A percentile compares a stretch with the other conserved stretches of the same genome.
phyloP scores from a whole-genome alignment of 1,140 invertebrate genomes.

The Diploscapter pachys region DNA sequence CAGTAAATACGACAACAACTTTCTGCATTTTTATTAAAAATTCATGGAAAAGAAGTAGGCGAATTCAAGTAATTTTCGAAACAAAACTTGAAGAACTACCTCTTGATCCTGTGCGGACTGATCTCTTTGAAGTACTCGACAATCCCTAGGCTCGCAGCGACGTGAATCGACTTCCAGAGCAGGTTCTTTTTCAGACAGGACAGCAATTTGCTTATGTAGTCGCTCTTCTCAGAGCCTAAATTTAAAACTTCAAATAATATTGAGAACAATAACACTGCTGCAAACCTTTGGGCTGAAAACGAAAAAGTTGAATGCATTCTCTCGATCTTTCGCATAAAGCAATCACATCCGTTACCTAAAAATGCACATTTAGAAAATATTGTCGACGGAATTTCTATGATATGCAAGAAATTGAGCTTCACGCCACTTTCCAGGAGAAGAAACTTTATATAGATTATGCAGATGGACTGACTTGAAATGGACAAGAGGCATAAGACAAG shows the following conservation, averaged over 20 bases:
- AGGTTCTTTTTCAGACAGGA: conserved; percentile 13
- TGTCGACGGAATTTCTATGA: too few species aligned
- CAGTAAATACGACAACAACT: background rate
- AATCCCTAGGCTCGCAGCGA: conserved; percentile 16
- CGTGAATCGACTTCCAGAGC: conserved; percentile 24
- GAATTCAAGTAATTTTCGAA: too few species aligned
- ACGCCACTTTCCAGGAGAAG: too few species aligned
- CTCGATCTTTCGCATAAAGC: conserved; percentile 25
- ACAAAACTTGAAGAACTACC: background rate
- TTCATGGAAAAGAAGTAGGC: too few species aligned
- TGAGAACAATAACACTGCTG: background rate
- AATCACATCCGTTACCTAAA: conserved; percentile 28
- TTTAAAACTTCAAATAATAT: background rate
- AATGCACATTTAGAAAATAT: background rate
- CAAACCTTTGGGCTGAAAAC: conserved; percentile 21
- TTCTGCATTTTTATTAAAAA: background rate
- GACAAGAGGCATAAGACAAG: too few species aligned
- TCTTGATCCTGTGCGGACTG: conserved; percentile 9
- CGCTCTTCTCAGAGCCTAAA: conserved; percentile 24
- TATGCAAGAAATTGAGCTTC: too few species aligned
- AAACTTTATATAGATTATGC: too few species aligned
- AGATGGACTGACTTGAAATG: too few species aligned
- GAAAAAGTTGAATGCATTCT: conserved; percentile 22
- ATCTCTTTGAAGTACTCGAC: conserved; percentile 19
- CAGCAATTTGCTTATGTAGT: conserved; percentile 14